phyloP scores from a whole-genome alignment of 2,888 invertebrate species.

The Corythucha ciliata region DNA sequence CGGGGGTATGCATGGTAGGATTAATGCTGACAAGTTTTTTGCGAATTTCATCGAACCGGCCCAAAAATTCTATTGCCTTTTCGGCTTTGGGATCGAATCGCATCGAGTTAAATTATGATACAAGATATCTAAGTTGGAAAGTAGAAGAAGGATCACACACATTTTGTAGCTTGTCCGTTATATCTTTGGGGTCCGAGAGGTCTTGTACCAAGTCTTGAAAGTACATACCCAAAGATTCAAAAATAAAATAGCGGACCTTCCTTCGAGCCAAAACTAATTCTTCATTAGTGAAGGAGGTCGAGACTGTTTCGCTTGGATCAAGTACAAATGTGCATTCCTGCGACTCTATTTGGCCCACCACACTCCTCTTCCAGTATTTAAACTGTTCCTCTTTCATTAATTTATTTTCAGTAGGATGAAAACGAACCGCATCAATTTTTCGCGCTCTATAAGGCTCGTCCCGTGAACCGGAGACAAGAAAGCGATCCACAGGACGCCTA shows the following conservation, averaged over 20 bases:
- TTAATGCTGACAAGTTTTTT: neutral
- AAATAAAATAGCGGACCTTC: neutral
- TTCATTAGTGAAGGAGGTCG: neutral
- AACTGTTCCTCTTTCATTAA: conserved; percentile 2
- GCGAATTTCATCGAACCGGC: conserved; percentile 5
- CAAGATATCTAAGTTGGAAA: neutral
- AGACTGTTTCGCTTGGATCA: neutral
- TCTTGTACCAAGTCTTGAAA: conserved; percentile 1
- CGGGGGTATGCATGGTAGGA: conserved; percentile 1
- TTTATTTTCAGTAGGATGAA: conserved; percentile 8
- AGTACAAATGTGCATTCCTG: neutral
- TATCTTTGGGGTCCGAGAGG: neutral
- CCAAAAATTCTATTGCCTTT: conserved; percentile 8
- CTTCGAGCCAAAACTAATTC: neutral
- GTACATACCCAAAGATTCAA: neutral
- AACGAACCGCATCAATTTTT: neutral
- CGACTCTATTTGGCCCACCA: conserved; percentile 1
- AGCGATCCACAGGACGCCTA: no score
- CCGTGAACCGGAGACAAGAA: no score
- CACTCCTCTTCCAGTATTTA: conserved; percentile 13
- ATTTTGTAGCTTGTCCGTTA: neutral
- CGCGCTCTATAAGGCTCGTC: neutral
- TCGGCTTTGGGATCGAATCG: conserved; percentile 11
- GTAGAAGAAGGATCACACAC: conserved; percentile 8
- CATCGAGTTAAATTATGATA: conserved; percentile 4